Percentiles rank a stretch among this genome's conserved stretches.
Evolutionary conservation across 2,888 invertebrate genomes (phyloP).

Genomic region (Auanema freiburgensis): DNA sequence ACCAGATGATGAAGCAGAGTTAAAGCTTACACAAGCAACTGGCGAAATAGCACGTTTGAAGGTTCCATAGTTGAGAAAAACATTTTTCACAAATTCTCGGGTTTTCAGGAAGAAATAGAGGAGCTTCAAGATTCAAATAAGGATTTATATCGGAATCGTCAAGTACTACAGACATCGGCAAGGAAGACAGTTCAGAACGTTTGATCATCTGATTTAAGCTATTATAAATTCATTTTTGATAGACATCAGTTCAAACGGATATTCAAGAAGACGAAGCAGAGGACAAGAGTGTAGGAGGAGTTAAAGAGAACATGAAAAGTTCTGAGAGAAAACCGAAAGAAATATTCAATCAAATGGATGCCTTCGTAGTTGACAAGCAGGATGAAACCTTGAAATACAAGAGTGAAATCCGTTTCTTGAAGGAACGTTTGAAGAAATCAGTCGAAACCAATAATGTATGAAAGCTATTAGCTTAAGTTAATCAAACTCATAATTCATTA

Average conservation of each 20-base stretch:
- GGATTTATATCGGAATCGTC: conserved; percentile 10
- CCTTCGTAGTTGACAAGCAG: conserved; percentile 12
- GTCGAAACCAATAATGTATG: conserved; percentile 29
- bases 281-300: conserved; percentile 10
- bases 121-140: conserved; percentile 23
- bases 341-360: not conserved
- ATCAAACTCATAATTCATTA: not conserved
- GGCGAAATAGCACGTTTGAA: conserved; percentile 14
- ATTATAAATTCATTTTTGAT: not conserved
- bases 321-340: not conserved
- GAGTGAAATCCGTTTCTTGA: conserved; percentile 33
- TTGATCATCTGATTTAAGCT: too few relatives aligned
- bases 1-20: conserved; percentile 12
- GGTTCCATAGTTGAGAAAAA: not conserved
- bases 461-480: not conserved
- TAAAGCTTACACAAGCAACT: conserved; percentile 9
- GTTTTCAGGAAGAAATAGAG: conserved; percentile 26
- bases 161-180: not conserved
- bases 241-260: conserved; percentile 13
- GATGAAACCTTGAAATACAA: conserved; percentile 23
- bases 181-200: too few relatives aligned
- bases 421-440: conserved; percentile 23
- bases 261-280: conserved; percentile 9
- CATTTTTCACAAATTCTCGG: conserved; percentile 21
- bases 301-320: not conserved